Conservation (phyloP, 2,888 invertebrate genomes). For the Noctua janthina region DNA sequence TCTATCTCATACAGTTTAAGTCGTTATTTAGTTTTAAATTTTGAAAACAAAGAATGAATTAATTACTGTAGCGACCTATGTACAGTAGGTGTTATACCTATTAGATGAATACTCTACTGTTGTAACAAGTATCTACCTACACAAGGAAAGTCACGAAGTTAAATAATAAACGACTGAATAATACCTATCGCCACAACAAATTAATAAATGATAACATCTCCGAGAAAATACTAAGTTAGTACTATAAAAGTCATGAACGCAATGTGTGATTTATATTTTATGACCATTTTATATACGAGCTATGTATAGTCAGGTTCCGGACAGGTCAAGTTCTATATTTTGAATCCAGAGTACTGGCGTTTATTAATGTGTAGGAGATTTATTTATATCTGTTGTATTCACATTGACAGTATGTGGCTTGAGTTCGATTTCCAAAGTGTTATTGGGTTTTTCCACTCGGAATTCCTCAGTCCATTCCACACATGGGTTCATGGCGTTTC, state of each 20-base stretch:
- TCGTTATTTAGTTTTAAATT: too few species aligned
- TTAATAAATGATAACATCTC: constrained; percentile 14
- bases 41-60: too few species aligned
- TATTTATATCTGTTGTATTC: too few species aligned
- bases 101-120: background rate
- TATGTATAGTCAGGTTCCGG: background rate
- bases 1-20: too few species aligned
- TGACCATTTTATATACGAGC: background rate
- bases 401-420: background rate
- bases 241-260: background rate
- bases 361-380: background rate
- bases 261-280: constrained; percentile 21
- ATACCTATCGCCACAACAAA: background rate
- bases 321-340: background rate
- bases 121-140: background rate
- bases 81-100: too few species aligned
- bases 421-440: background rate
- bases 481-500: background rate
- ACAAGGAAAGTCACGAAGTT: background rate
- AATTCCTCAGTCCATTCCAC: background rate
- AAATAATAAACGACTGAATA: background rate
- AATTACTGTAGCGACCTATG: too few species aligned
- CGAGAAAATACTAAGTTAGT: background rate
- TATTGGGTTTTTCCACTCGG: background rate
- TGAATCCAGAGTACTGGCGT: background rate